Evolutionary conservation across 2,797 vertebrate genomes (phyloP).

Genomic region (Enteromius viviparus): DNA sequence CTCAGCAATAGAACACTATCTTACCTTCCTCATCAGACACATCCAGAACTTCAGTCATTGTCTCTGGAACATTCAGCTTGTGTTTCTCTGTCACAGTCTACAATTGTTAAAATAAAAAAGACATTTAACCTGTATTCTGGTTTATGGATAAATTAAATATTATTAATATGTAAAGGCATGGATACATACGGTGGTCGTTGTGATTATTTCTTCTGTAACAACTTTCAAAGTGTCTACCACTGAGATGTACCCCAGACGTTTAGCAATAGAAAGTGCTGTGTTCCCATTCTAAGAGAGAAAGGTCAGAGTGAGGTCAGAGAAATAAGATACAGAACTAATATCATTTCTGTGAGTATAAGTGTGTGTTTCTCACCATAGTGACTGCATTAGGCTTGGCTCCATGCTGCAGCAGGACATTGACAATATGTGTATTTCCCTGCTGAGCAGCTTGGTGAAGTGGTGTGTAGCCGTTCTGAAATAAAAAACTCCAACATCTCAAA

Average conservation of each 20-base stretch:
- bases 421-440: slow-evolving; percentile 84
- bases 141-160: background rate
- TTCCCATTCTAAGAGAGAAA: slow-evolving; percentile 88
- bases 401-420: slow-evolving; percentile 86
- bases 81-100: slow-evolving; percentile 98
- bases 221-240: slow-evolving; percentile 97
- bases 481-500: background rate
- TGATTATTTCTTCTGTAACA: slow-evolving; percentile 93
- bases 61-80: slow-evolving; percentile 97
- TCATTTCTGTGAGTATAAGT: slow-evolving; percentile 15
- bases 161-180: background rate
- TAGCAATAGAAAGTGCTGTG: slow-evolving; percentile 95
- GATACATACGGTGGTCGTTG: slow-evolving; percentile 89
- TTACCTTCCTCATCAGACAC: slow-evolving; percentile 99
- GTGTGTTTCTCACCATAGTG: slow-evolving; percentile 83
- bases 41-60: slow-evolving; percentile 97
- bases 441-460: slow-evolving; percentile 96
- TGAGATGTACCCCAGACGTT: slow-evolving; percentile 96
- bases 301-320: background rate
- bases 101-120: background rate
- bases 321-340: background rate
- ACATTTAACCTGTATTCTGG: background rate
- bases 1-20: slow-evolving; percentile 53
- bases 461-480: slow-evolving; percentile 88
- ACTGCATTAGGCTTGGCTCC: slow-evolving; percentile 92